phyloP scores from a whole-genome alignment of 2,113 vertebrate genomes.

The Pelvicachromis taeniatus region DNA sequence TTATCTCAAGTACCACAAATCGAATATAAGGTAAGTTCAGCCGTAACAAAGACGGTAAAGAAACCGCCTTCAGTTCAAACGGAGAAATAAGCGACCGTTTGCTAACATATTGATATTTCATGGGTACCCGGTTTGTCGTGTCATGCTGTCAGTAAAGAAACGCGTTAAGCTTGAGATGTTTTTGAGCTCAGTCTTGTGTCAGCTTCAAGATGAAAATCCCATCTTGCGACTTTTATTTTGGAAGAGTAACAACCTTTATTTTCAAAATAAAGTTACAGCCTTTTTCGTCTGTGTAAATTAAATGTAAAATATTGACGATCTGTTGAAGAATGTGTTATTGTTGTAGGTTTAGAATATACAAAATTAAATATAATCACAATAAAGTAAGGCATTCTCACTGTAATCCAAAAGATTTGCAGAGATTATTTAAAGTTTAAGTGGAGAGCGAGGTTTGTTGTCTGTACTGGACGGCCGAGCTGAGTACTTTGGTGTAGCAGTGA shows the following conservation, averaged over 20 bases:
- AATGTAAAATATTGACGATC: not conserved
- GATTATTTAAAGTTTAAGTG: not conserved
- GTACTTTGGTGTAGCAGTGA: not conserved
- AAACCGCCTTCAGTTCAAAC: not conserved
- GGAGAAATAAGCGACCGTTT: not conserved
- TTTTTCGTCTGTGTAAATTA: not conserved
- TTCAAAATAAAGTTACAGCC: not conserved
- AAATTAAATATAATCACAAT: not conserved
- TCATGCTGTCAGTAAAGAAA: not conserved
- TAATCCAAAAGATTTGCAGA: not conserved
- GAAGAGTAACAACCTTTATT: not conserved
- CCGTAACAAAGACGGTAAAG: not conserved
- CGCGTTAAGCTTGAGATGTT: not conserved
- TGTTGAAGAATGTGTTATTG: not conserved
- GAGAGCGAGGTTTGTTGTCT: not conserved
- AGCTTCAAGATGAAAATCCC: not conserved
- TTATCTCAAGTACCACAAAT: fast-evolving
- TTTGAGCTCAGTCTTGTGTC: no score
- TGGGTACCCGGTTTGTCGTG: not conserved
- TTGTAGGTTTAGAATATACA: not conserved
- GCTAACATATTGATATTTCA: not conserved
- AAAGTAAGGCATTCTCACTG: not conserved
- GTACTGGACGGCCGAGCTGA: not conserved
- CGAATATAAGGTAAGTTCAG: not conserved
- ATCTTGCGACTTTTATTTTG: not conserved